These are phyloP conservation scores for Heliconius himera DNA, from an alignment of 1,140 invertebrate genomes.

Conservation along the genomic window DNA sequence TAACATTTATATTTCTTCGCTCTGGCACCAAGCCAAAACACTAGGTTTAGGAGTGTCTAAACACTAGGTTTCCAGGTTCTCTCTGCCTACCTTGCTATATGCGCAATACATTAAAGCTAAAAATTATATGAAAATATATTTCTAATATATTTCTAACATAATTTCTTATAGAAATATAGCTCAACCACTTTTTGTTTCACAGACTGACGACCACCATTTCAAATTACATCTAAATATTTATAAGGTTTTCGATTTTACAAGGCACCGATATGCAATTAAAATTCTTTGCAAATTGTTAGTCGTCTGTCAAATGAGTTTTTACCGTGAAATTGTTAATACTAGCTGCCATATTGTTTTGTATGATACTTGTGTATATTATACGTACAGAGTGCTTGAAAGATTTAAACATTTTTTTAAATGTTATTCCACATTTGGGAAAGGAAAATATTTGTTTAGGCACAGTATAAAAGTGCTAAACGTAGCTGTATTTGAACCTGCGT, in stretches of 20 bases:
- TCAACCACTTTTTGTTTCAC: not conserved
- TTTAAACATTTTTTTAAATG: too few relatives aligned
- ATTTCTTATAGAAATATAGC: not conserved
- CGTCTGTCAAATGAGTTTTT: constrained; percentile 51
- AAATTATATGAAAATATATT: too few relatives aligned
- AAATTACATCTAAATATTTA: constrained; percentile 19
- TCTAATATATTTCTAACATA: not conserved
- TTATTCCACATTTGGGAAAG: too few relatives aligned
- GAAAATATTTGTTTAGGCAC: too few relatives aligned
- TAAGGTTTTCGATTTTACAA: constrained; percentile 25
- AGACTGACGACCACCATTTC: not conserved
- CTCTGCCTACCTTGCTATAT: not conserved
- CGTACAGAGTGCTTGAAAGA: not conserved
- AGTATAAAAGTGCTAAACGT: too few relatives aligned
- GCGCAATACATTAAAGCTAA: too few relatives aligned
- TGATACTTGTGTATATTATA: not conserved
- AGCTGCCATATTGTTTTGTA: constrained; percentile 31
- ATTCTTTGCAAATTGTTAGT: constrained; percentile 48
- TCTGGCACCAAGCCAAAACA: too few relatives aligned
- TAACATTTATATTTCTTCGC: too few relatives aligned
- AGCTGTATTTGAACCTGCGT: too few relatives aligned
- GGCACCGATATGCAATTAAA: constrained; percentile 51
- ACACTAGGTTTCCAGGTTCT: not conserved
- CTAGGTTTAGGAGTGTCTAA: too few relatives aligned
- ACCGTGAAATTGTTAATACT: constrained; percentile 59